These are phyloP conservation scores for Nothobranchius kuhntae DNA, from an alignment of 2,113 vertebrate genomes.

Conservation along the genomic window DNA sequence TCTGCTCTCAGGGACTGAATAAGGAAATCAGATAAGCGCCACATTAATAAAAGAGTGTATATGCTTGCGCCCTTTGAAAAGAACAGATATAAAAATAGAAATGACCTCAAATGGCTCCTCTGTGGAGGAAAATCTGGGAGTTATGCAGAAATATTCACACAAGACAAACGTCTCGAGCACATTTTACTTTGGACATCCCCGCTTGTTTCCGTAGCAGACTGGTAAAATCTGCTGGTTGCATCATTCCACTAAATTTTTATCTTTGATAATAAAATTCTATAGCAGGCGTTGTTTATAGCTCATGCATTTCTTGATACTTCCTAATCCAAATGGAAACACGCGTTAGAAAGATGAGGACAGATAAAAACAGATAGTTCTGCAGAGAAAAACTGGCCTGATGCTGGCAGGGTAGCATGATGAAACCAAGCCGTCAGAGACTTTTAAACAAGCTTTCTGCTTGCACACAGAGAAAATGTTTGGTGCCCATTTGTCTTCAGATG, in stretches of 20 bases:
- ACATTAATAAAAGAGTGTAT: slow-evolving; percentile 45
- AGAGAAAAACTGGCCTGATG: slow-evolving; percentile 8
- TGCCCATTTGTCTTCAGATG: slow-evolving; percentile 45
- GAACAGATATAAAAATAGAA: slow-evolving; percentile 13
- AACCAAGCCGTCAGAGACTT: slow-evolving; percentile 45
- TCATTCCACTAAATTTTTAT: no score
- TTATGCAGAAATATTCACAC: slow-evolving; percentile 26
- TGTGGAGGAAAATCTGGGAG: slow-evolving; percentile 23
- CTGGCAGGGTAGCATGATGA: slow-evolving; percentile 35
- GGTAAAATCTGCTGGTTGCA: no score
- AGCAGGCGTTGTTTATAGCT: no score
- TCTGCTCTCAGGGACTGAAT: slow-evolving; percentile 20
- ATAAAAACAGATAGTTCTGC: background rate
- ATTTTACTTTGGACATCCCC: background rate
- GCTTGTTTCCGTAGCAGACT: slow-evolving; percentile 7
- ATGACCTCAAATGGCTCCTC: slow-evolving; percentile 17
- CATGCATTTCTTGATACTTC: no score
- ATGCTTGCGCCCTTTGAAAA: slow-evolving; percentile 26
- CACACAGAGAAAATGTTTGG: slow-evolving; percentile 25
- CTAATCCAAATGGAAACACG: no score
- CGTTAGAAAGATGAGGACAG: no score
- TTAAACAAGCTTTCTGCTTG: slow-evolving; percentile 52
- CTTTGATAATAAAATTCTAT: no score
- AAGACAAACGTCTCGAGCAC: slow-evolving; percentile 21
- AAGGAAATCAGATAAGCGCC: slow-evolving; percentile 48